A percentile compares a stretch with the other conserved stretches of the same genome.
phyloP scores from a whole-genome alignment of 2,113 vertebrate genomes.

The Petaurus breviceps region DNA sequence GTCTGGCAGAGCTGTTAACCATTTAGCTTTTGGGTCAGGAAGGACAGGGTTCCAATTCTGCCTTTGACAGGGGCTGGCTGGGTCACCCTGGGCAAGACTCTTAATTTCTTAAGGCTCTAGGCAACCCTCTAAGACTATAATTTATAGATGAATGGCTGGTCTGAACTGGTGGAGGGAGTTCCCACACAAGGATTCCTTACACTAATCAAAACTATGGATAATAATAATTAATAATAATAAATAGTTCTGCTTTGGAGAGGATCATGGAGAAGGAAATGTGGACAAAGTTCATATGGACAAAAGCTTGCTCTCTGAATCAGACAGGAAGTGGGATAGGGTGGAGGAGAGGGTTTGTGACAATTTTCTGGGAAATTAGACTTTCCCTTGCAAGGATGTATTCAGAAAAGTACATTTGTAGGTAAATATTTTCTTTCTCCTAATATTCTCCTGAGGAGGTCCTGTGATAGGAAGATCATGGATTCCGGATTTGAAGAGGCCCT shows the following conservation, averaged over 20 bases:
- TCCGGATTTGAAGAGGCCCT: not conserved
- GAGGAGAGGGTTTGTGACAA: not conserved
- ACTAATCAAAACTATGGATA: not conserved
- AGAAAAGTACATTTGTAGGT: not conserved
- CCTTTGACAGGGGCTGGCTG: not conserved
- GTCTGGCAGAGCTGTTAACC: not conserved
- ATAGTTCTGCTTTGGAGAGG: not conserved
- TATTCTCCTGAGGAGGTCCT: not conserved
- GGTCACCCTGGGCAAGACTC: not conserved
- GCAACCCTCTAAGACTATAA: not conserved
- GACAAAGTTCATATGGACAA: not conserved
- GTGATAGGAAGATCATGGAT: not conserved
- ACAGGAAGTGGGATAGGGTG: not conserved
- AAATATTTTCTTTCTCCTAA: not conserved
- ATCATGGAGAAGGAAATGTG: not conserved
- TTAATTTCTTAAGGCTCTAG: too few species aligned
- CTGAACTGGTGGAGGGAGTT: not conserved
- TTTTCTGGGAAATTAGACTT: not conserved
- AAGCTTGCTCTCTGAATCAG: not conserved
- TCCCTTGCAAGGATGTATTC: not conserved
- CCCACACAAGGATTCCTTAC: not conserved
- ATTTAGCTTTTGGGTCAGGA: not conserved
- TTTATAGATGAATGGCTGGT: not conserved
- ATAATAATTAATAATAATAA: not conserved
- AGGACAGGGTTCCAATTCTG: not conserved